Conservation (phyloP, 2,888 invertebrate genomes). For the Pimpla rufipes region DNA sequence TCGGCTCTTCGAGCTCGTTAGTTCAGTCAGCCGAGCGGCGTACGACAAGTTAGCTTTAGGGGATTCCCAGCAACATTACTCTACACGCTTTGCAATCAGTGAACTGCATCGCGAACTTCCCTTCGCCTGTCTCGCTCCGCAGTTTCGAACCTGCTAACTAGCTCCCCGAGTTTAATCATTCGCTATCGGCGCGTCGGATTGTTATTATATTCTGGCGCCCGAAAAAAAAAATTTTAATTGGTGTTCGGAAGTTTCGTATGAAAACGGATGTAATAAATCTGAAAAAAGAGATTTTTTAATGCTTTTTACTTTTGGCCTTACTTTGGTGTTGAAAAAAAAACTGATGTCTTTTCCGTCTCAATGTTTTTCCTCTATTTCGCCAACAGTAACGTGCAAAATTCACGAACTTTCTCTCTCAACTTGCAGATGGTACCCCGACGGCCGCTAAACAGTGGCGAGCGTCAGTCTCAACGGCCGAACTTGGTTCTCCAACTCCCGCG, state of each 20-base stretch:
- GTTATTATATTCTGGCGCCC: neutral
- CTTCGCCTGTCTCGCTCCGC: conserved; percentile 15
- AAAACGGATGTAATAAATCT: neutral
- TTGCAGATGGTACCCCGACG: neutral
- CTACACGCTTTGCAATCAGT: conserved; percentile 23
- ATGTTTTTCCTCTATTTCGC: neutral
- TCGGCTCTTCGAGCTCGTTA: conserved; percentile 34
- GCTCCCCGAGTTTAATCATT: neutral
- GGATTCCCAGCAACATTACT: conserved; percentile 3
- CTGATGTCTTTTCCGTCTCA: neutral
- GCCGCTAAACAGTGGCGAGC: neutral
- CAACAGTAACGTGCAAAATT: neutral
- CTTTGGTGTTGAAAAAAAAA: neutral
- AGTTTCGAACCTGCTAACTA: conserved; percentile 23
- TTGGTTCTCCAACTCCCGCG: neutral
- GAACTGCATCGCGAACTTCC: conserved; percentile 29
- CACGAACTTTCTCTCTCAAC: conserved; percentile 7
- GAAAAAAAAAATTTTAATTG: neutral
- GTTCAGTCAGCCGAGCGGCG: conserved; percentile 15
- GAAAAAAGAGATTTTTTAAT: too few relatives aligned
- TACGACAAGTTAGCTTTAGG: conserved; percentile 40
- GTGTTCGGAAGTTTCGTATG: neutral
- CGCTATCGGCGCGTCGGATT: neutral
- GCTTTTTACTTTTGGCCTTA: neutral
- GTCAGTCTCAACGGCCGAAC: neutral